Conservation (phyloP, 2,113 vertebrate genomes). For the Thymallus thymallus region DNA sequence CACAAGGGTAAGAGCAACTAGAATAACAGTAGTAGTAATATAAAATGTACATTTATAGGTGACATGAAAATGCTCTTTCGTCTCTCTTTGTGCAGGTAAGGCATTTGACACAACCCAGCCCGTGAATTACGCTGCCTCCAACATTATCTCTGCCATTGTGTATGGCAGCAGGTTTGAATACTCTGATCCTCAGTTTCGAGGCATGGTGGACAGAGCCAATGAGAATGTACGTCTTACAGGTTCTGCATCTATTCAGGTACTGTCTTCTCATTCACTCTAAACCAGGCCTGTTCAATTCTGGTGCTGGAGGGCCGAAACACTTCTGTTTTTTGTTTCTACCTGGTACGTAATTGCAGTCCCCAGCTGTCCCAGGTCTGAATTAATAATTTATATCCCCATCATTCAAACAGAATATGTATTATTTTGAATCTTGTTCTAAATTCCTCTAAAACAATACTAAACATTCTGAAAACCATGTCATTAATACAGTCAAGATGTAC, state of each 20-base stretch:
- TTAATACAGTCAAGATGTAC: no score
- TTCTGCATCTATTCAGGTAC: constrained; percentile 55
- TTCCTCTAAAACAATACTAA: no score
- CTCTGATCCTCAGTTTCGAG: constrained; percentile 53
- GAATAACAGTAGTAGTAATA: no score
- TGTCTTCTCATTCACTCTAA: neutral
- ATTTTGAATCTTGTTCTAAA: no score
- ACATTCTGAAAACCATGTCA: no score
- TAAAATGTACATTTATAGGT: neutral
- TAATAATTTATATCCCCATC: no score
- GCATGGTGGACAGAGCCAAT: constrained; percentile 51
- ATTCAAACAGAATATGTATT: no score
- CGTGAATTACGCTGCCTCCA: constrained; percentile 66
- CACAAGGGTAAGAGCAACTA: constrained; percentile 7
- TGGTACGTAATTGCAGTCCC: no score
- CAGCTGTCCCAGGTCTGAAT: no score
- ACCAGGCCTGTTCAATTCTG: neutral
- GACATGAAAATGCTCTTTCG: no score
- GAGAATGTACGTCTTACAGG: constrained; percentile 37
- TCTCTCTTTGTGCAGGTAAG: constrained; percentile 46
- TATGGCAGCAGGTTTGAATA: constrained; percentile 74
- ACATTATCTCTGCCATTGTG: constrained; percentile 70
- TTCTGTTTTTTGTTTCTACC: neutral
- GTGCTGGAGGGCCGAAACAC: constrained; percentile 3
- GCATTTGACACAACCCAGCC: constrained; percentile 56